Evolutionary conservation across 1,140 invertebrate species (phyloP).

Genomic region (Mya arenaria): DNA sequence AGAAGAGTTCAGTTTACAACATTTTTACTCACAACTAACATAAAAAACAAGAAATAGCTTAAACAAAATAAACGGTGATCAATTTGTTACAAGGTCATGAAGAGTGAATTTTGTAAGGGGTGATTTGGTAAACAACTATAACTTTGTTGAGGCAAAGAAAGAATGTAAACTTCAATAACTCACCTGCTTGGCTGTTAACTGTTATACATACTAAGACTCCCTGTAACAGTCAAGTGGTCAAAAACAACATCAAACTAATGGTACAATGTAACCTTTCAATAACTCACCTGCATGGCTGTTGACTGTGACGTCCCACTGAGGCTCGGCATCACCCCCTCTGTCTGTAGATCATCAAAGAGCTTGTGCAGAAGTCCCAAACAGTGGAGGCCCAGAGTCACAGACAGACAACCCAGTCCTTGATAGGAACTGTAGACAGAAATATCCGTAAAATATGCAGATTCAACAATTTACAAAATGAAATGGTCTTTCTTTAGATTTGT

Average conservation of each 20-base stretch:
- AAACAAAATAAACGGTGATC: no score
- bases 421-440: conserved; percentile 61
- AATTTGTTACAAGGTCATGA: no score
- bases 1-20: no score
- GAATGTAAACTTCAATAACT: no score
- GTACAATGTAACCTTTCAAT: no score
- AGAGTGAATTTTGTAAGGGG: no score
- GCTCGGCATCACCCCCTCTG: conserved; percentile 68
- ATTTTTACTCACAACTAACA: no score
- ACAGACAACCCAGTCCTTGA: conserved; percentile 91
- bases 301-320: conserved; percentile 36
- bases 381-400: conserved; percentile 89
- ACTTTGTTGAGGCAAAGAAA: background rate
- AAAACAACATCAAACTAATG: no score
- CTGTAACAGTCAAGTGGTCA: no score
- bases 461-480: background rate
- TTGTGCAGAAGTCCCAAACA: conserved; percentile 86
- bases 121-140: background rate
- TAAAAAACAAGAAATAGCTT: no score
- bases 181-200: conserved; percentile 37
- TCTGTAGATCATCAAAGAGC: conserved; percentile 87
- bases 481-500: no score
- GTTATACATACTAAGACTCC: no score
- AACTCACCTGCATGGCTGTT: conserved; percentile 24
- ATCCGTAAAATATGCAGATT: background rate